These are phyloP conservation scores for Parauchenoglanis ngamensis DNA, from an alignment of 2,797 vertebrate species.

Conservation along the genomic window DNA sequence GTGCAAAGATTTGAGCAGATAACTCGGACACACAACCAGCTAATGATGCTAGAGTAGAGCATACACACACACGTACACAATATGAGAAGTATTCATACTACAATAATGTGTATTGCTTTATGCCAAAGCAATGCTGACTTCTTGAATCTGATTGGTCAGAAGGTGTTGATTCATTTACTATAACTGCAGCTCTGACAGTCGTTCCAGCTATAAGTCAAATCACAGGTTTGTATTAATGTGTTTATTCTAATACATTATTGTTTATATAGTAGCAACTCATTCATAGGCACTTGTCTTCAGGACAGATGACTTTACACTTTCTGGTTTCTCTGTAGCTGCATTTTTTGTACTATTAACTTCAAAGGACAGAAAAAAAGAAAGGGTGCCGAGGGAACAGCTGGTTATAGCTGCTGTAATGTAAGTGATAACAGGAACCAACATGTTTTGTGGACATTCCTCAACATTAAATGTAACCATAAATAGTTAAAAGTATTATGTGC, in stretches of 20 bases:
- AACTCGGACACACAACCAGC: not conserved
- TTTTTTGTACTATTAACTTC: not conserved
- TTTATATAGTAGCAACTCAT: not conserved
- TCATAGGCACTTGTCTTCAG: not conserved
- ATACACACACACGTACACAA: not conserved
- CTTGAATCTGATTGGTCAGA: not conserved
- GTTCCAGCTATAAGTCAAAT: not conserved
- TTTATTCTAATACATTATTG: not conserved
- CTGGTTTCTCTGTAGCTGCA: not conserved
- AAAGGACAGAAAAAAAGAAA: not conserved
- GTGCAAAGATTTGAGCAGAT: conserved; percentile 3
- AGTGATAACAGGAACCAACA: not conserved
- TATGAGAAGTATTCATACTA: not conserved
- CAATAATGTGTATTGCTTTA: not conserved
- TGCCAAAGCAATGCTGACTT: not conserved
- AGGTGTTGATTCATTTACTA: not conserved
- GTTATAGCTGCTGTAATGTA: not conserved
- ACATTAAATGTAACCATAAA: not conserved
- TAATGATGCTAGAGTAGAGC: not conserved
- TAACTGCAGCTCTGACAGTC: not conserved
- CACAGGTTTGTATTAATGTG: not conserved
- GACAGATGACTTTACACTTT: not conserved
- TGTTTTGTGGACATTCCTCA: not conserved
- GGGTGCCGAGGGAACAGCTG: not conserved
- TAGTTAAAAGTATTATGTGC: not conserved